These are phyloP conservation scores for Baronia brevicornis DNA, from an alignment of 2,888 invertebrate species.

Conservation along the genomic window DNA sequence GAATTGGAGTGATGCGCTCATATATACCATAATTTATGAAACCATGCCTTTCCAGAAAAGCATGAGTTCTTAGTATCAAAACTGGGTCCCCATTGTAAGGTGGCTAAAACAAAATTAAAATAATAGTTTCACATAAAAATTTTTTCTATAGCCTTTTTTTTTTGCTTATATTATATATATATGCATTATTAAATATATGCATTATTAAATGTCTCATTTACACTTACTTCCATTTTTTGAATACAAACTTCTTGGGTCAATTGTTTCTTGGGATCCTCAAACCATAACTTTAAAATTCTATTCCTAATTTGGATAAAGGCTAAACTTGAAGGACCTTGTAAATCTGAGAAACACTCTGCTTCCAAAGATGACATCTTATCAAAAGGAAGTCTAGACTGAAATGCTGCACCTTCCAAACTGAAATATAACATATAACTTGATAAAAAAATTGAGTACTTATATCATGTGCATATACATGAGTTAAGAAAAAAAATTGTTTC, in stretches of 20 bases:
- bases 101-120: constrained; percentile 58
- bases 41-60: constrained; percentile 95
- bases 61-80: constrained; percentile 88
- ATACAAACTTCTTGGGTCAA: constrained; percentile 87
- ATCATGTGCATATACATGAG: too few species aligned
- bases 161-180: too few species aligned
- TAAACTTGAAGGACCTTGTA: constrained; percentile 88
- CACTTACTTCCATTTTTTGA: constrained; percentile 82
- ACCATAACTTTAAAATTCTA: constrained; percentile 93
- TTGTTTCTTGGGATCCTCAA: constrained; percentile 95
- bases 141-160: too few species aligned
- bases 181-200: too few species aligned
- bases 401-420: constrained; percentile 93
- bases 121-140: constrained; percentile 6
- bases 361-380: constrained; percentile 96
- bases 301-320: constrained; percentile 95
- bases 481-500: too few species aligned
- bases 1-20: constrained; percentile 85
- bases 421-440: constrained; percentile 15
- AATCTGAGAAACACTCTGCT: constrained; percentile 94
- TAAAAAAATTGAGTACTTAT: neutral
- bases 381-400: constrained; percentile 94
- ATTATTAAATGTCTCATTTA: constrained; percentile 1
- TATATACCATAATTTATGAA: constrained; percentile 99
- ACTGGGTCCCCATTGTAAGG: constrained; percentile 95